phyloP scores from a whole-genome alignment of 2,113 vertebrate species.

The Melanostigma gelatinosum region DNA sequence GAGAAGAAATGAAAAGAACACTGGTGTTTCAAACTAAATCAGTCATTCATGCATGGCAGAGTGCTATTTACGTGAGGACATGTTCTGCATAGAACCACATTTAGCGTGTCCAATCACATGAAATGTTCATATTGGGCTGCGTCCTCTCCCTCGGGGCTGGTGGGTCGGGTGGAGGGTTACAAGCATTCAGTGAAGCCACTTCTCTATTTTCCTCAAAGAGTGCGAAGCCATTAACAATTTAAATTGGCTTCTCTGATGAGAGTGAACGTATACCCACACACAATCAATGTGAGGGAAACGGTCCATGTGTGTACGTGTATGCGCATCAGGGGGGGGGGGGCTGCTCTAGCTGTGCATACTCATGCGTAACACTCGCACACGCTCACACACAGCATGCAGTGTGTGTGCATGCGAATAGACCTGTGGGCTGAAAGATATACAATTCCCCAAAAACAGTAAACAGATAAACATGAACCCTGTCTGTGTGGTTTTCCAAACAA shows the following conservation, averaged over 20 bases:
- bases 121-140: conserved; percentile 54
- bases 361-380: conserved; percentile 8
- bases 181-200: conserved; percentile 51
- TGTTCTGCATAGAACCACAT: conserved; percentile 60
- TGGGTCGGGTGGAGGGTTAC: conserved; percentile 31
- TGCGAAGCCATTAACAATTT: conserved; percentile 72
- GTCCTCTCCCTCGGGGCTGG: conserved; percentile 41
- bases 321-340: neutral
- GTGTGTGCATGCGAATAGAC: conserved; percentile 43
- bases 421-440: conserved; percentile 48
- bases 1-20: conserved; percentile 5
- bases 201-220: conserved; percentile 62
- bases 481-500: conserved; percentile 45
- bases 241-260: conserved; percentile 70
- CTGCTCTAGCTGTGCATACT: conserved; percentile 25
- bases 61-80: conserved; percentile 51
- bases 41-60: conserved; percentile 40
- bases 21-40: conserved; percentile 27
- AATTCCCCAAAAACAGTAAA: conserved; percentile 44
- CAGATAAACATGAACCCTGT: conserved; percentile 47
- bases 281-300: conserved; percentile 44
- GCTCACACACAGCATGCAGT: conserved; percentile 10
- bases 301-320: neutral
- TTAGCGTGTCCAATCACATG: conserved; percentile 69
- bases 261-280: conserved; percentile 56